Percentiles rank a stretch among this genome's conserved stretches.
Conservation (phyloP, 2,888 invertebrate genomes). For the Drosophila demipolita region DNA sequence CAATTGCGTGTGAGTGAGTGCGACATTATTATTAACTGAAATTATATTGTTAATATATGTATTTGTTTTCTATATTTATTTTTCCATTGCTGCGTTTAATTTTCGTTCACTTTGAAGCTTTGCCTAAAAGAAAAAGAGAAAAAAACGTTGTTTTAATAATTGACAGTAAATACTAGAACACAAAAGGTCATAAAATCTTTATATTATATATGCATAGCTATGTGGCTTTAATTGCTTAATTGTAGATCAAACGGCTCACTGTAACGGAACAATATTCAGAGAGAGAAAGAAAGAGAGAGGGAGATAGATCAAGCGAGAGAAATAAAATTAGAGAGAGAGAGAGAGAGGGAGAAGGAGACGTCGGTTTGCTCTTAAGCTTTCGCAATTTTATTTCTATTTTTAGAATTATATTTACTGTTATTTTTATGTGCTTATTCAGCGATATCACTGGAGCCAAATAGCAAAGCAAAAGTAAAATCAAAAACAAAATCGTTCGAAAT, state of each 20-base stretch:
- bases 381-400: slow-evolving; percentile 48
- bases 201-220: slow-evolving; percentile 10
- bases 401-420: slow-evolving; percentile 65
- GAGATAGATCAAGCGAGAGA: not conserved
- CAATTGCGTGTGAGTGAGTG: slow-evolving; percentile 39
- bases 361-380: slow-evolving; percentile 21
- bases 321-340: not conserved
- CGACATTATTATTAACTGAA: slow-evolving; percentile 63
- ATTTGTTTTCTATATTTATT: slow-evolving; percentile 21
- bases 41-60: slow-evolving; percentile 54
- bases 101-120: slow-evolving; percentile 25
- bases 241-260: slow-evolving; percentile 65
- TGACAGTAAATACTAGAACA: slow-evolving; percentile 7
- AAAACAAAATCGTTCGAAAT: slow-evolving; percentile 39
- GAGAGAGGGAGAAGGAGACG: not conserved
- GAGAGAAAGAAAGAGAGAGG: not conserved
- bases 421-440: slow-evolving; percentile 27
- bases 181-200: slow-evolving; percentile 50
- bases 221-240: slow-evolving; percentile 67
- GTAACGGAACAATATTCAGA: slow-evolving; percentile 26
- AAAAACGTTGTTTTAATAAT: slow-evolving; percentile 21
- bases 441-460: slow-evolving; percentile 22
- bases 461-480: slow-evolving; percentile 5
- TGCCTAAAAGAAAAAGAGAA: slow-evolving; percentile 39
- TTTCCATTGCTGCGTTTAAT: slow-evolving; percentile 19